Evolutionary conservation across 2,797 vertebrate genomes (phyloP), one percentile per base, ranked within the genome.

Genomic region (Sardinella longiceps): DNA sequence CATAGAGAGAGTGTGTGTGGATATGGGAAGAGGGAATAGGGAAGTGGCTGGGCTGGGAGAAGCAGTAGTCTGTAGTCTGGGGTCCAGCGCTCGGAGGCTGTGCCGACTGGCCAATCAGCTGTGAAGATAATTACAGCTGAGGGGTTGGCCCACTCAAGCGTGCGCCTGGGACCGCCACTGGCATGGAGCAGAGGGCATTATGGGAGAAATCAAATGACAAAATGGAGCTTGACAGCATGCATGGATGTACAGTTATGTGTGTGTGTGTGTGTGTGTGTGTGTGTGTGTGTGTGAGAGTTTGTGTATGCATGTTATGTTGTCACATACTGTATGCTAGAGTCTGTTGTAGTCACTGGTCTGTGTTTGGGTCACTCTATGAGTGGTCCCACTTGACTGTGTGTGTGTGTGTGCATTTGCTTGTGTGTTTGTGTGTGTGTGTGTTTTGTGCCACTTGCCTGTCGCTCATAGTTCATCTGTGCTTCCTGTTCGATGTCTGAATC

Each of bases 401-500:
- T 87, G 37, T 51, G n/a, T 45, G 63, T 70, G 28, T 15, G 12
- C 12, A 2, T 30, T 11, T 66, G 60, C 9, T 2, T 60, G 60
- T 30, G 63, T 30, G 63, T 70, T 10, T 33, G 63, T 70, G 63
- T 70, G 28, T 70, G 12, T 74, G 66, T 74, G 30, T 9, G 12
- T 37, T 5, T 5, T 1, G 14, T 33, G 15, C 25, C 14, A 74
- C 93, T 92, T 88, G 98, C 97, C 96, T 99, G 98, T 3, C 98
- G 97, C 83, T 97, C 96, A 15, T 99, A 99, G 94, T 94, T 98
- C 91, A 97, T 98, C 92, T 99, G 98, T 89, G 97, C 95, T 92
- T 99, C 98, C 91, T 98, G 98, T 86, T 99, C 98, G 14, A 99
- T 98, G 92, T 99, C 98, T 0, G 98, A 99, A 92, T 99, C 98